These are phyloP conservation scores for Mugil cephalus DNA, from an alignment of 2,113 vertebrate species.

Conservation along the genomic window DNA sequence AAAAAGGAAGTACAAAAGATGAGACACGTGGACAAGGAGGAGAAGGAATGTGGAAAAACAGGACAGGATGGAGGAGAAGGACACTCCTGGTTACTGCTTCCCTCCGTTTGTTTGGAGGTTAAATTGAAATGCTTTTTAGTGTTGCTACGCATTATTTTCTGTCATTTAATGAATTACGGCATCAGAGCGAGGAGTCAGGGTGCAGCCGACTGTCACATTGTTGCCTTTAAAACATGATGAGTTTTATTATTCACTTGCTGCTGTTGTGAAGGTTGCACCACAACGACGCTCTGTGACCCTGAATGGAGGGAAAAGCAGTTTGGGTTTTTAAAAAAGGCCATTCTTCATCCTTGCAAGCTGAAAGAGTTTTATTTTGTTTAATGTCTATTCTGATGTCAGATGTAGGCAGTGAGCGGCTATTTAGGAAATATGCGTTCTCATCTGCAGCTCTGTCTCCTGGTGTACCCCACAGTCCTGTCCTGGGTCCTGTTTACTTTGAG, in stretches of 20 bases:
- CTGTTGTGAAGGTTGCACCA: slow-evolving; percentile 6
- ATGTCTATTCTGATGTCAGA: neutral
- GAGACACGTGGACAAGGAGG: neutral
- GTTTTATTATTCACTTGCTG: slow-evolving; percentile 4
- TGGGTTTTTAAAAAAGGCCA: neutral
- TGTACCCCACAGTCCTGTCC: neutral
- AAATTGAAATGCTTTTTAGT: slow-evolving; percentile 26
- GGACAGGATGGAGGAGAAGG: neutral
- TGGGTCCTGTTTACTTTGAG: neutral
- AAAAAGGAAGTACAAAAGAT: neutral
- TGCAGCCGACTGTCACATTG: slow-evolving; percentile 1
- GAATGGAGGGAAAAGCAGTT: neutral
- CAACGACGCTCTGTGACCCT: neutral
- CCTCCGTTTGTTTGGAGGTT: neutral
- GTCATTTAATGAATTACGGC: slow-evolving; percentile 24
- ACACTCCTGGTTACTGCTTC: neutral
- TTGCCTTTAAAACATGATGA: slow-evolving; percentile 6
- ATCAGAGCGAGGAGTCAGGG: slow-evolving; percentile 15
- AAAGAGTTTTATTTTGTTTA: slow-evolving; percentile 7
- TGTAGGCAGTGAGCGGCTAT: neutral
- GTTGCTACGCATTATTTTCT: slow-evolving; percentile 2
- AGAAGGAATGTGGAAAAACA: neutral
- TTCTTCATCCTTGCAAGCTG: neutral
- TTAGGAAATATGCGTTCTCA: neutral
- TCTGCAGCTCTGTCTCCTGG: neutral